Base-by-base conservation (phyloP, 1,140 invertebrate genomes). In the Pogonognathellus flavescens region DNA sequence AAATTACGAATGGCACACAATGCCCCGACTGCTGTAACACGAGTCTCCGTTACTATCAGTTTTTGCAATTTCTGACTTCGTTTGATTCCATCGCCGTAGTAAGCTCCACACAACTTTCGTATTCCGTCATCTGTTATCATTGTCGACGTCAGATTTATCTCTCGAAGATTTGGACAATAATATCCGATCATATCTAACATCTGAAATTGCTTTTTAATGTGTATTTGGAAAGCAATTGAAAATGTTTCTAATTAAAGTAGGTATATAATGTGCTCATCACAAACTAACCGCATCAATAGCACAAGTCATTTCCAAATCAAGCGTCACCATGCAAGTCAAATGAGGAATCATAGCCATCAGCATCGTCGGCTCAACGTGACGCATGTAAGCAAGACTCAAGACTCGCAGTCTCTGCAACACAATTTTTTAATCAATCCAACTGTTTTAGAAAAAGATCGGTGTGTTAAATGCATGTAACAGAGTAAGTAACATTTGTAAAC, bases 241-340 rank as follows among this genome's bases (percentile, higher is more conserved):
- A 60, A 3, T 60, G 10, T 8, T 60, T 8, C 10, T 6, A 10
- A 20, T 8, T 60, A 60, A 18, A 60, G 10, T 60, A 20, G 18
- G 10, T 60, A 18, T 20, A 60, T 8, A 59, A 1, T 59, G 18
- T 25, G 60, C 1, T 9, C 52, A 62, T n/a, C 8, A 62, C 13
- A 25, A 13, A 66, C 62, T 14, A 66, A 90, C 90, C 88, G 90
- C 87, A 87, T 90, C 90, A 31, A 88, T 89, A 10, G 89, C 87
- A 53, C 86, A 85, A 13, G 90, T 90, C 89, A 90, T 90, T 16
- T 87, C 82, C n/a, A 90, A 84, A 70, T 90, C 89, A 6, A 90
- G 83, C 20, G 70, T 83, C 6, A 89, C 85, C 6, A 90, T 57
- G 10, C 81, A 85, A 14, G 85, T 84, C 18, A 90, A 85, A 76